Percentiles rank a stretch among this genome's conserved stretches.
These are phyloP conservation scores for Athetis lepigone DNA, from an alignment of 2,888 invertebrate genomes.

Conservation along the genomic window DNA sequence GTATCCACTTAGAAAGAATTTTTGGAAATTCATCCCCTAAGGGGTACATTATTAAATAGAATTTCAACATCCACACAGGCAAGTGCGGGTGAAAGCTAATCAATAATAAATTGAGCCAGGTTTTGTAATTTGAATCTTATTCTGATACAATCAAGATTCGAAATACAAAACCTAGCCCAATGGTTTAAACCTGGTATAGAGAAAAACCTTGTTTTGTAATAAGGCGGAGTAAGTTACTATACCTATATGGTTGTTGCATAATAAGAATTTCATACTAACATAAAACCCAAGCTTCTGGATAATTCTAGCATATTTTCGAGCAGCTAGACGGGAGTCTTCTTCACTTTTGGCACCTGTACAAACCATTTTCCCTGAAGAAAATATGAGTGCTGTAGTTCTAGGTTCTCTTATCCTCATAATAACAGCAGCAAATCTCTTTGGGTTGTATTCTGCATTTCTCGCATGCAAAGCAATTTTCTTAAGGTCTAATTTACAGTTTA, in stretches of 20 bases:
- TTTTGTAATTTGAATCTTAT: no score
- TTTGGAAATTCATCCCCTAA: no score
- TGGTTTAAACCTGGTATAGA: no score
- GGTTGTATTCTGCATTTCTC: conserved; percentile 99
- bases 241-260: background rate
- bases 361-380: conserved; percentile 96
- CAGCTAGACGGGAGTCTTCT: conserved; percentile 94
- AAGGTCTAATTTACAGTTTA: conserved; percentile 98
- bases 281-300: conserved; percentile 95
- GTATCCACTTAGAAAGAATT: no score
- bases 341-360: conserved; percentile 96
- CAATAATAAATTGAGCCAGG: no score
- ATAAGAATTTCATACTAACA: conserved; percentile 83
- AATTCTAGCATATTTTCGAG: conserved; percentile 95
- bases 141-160: no score
- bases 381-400: conserved; percentile 94
- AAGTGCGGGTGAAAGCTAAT: no score
- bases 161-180: no score
- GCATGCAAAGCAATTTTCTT: conserved; percentile 99
- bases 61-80: no score
- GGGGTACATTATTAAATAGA: no score
- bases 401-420: conserved; percentile 98
- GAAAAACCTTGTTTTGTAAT: no score
- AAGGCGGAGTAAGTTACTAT: background rate
- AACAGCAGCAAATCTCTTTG: conserved; percentile 99